These are phyloP conservation scores for Lepidurus arcticus DNA, from an alignment of 1,140 invertebrate genomes.

Conservation along the genomic window DNA sequence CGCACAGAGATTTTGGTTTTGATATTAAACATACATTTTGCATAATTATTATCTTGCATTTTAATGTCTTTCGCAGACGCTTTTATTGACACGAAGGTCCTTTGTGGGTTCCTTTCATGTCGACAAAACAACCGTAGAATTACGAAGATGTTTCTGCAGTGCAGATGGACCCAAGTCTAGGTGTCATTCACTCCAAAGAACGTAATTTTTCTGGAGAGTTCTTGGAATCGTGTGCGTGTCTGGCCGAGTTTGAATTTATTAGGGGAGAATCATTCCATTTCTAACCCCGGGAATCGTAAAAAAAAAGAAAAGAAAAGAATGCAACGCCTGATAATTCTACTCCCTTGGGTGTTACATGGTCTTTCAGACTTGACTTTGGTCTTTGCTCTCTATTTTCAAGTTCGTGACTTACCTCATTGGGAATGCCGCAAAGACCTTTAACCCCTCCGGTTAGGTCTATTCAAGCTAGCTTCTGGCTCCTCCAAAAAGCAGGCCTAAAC, in stretches of 20 bases:
- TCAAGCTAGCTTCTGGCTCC: slow-evolving; percentile 4
- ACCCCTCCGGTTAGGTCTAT: background rate
- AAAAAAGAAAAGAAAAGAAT: background rate
- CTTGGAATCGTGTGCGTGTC: background rate
- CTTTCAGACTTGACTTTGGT: background rate
- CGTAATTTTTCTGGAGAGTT: too few species aligned
- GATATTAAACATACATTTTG: too few species aligned
- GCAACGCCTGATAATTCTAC: background rate
- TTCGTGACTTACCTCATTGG: slow-evolving; percentile 13
- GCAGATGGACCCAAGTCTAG: too few species aligned
- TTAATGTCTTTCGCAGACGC: too few species aligned
- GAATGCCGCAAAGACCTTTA: background rate
- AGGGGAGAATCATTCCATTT: background rate
- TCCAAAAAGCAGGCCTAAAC: background rate
- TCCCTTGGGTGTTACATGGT: background rate
- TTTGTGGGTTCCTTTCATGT: too few species aligned
- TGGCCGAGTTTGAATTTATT: background rate
- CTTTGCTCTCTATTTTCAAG: background rate
- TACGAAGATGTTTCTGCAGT: too few species aligned
- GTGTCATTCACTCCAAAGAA: too few species aligned
- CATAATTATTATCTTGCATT: too few species aligned
- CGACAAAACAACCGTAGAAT: too few species aligned
- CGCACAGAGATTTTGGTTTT: too few species aligned
- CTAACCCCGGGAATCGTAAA: background rate
- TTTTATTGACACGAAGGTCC: too few species aligned